Conservation (phyloP, 2,113 vertebrate species). For the Sterna hirundo region DNA sequence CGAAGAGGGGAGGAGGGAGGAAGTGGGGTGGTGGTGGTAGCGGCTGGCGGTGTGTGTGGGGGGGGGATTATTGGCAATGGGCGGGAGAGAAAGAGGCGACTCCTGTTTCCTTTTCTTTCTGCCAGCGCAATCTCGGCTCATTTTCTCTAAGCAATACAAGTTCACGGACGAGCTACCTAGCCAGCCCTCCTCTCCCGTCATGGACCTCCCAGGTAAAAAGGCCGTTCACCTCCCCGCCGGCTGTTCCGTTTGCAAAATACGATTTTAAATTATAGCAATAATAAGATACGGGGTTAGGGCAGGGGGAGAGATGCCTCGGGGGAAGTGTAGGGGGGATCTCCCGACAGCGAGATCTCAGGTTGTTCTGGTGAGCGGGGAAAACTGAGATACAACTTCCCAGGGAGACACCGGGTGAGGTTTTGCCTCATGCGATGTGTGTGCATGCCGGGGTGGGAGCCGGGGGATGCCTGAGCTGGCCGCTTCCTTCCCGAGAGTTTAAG, state of each 20-base stretch:
- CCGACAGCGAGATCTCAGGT: neutral
- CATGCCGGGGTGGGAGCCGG: neutral
- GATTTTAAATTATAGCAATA: neutral
- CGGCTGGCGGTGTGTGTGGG: constrained; percentile 61
- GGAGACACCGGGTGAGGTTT: neutral
- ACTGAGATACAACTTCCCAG: constrained; percentile 31
- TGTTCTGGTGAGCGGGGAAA: neutral
- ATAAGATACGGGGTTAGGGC: neutral
- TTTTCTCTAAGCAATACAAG: constrained; percentile 71
- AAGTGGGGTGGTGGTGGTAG: constrained; percentile 66
- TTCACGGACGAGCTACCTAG: constrained; percentile 70
- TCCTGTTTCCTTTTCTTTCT: constrained; percentile 72
- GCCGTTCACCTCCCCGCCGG: neutral
- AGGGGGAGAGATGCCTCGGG: neutral
- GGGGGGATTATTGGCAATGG: constrained; percentile 78
- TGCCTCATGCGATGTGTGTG: neutral
- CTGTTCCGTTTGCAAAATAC: neutral
- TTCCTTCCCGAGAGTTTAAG: neutral
- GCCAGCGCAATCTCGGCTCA: constrained; percentile 68
- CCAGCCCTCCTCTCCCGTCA: constrained; percentile 64
- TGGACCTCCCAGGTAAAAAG: constrained; percentile 87
- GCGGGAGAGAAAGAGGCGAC: constrained; percentile 82
- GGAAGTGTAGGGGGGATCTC: neutral
- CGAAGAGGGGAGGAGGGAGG: constrained; percentile 49
- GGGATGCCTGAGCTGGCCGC: neutral